Base-by-base conservation (phyloP, 2,888 invertebrate species). In the Herminia tarsipennalis region DNA sequence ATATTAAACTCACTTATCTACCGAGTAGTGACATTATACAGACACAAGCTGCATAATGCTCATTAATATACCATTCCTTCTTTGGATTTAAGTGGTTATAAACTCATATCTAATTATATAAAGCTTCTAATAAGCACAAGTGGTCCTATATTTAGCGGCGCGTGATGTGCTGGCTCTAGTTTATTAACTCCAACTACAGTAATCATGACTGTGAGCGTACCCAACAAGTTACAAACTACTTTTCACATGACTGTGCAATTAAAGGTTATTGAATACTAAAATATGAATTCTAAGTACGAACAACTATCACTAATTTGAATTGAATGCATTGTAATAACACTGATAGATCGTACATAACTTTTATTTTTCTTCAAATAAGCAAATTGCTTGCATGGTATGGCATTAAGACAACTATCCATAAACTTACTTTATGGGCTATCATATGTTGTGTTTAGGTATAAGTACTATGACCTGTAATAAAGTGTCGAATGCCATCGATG, bases 61-160 rank as follows among this genome's bases (percentile, higher is more conserved):
- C 12, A 32, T 38, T 33, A 17, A 28, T 33, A 9, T 49, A 44
- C 18, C 34, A 45, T 20, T 24, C 39, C 53, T 44, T 57, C 45
- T 57, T 53, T 52, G 47, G 38, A 43, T 42, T 52, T 59, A 70
- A 73, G 65, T 66, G 66, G 69, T 59, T 55, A 69, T 74, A 71
- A 72, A 77, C 65, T 62, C 66, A 60, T 66, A 59, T 72, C 70
- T 77, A 75, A 79, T 74, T 76, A 76, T 76, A 80, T 67, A 56
- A 56, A 68, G 57, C 67, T 70, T 71, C 62, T 79, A 76, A 75
- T 75, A 76, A 69, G 64, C 65, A 61, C 71, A 78, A 81, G 78
- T 78, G 76, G 74, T 60, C 63, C 78, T 83, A 80, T 81, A 81
- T 81, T 79, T 81, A 81, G 79, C 73, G 66, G 65, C 74, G 77